Base-by-base conservation (phyloP, 2,113 vertebrate species). In the Anolis carolinensis region DNA sequence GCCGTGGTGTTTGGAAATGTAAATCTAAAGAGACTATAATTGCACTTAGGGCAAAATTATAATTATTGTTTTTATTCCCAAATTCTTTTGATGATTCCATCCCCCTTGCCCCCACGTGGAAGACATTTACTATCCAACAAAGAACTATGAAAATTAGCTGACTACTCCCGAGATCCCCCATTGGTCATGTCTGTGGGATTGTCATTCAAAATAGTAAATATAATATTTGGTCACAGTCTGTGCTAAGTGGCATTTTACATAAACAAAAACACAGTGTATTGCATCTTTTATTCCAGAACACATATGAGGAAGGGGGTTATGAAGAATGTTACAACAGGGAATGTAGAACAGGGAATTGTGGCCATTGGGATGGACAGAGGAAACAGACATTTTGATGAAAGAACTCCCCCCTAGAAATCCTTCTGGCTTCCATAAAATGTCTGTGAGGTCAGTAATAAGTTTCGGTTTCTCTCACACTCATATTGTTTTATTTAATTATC, bases 1-100 rank as follows among this genome's bases (percentile, higher is more conserved):
- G n/a, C 3, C 2, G 16, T 86, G 83, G n/a, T 1, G 81, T 68
- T 83, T 87, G 88, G 83, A 73, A 81, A 83, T 70, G 52, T 71
- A 73, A 82, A 76, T 32, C 48, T 91, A 88, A 88, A 78, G 72
- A 21, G 23, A 14, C 27, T n/a, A 84, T 34, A 72, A 89, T 82
- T 59, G 73, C 88, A 90, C 50, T 4, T 27, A 83, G 85, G 68
- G 52, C 32, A 88, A 85, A 52, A 67, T n/a, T 48, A 75, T 2
- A 77, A 77, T 30, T 74, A 36, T 21, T 85, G 0, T 87, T 59
- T 76, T 80, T 71, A n/a, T 32, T 83, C 34, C 52, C 71, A 25
- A 34, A 65, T 10, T 4, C 6, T 27, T 25, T 65, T 65, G 62
- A 65, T 65, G 62, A 65, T 10, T 16, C 4, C 62, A 4, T 5